These are phyloP conservation scores for Poliocrania exsul DNA, from an alignment of 2,797 vertebrate genomes.

Conservation along the genomic window DNA sequence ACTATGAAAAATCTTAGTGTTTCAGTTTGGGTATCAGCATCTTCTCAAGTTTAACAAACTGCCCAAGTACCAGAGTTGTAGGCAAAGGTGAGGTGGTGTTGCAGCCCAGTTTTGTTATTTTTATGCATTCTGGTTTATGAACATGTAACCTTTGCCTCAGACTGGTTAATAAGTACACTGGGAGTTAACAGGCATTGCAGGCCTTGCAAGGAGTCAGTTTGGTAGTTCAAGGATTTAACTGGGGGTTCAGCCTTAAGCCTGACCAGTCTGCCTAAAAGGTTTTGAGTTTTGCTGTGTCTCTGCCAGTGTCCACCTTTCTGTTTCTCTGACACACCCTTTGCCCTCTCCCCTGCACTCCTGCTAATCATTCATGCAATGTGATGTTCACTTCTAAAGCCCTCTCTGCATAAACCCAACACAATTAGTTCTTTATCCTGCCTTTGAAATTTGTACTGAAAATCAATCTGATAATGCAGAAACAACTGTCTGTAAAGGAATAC, in stretches of 20 bases:
- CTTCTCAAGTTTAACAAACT: not conserved
- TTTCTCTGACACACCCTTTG: not conserved
- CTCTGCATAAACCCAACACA: not conserved
- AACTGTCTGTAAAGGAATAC: not conserved
- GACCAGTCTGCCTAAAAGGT: not conserved
- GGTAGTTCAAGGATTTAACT: not conserved
- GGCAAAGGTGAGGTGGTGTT: not conserved
- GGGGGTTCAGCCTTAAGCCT: not conserved
- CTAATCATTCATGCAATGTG: not conserved
- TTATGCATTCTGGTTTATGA: not conserved
- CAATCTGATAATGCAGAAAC: not conserved
- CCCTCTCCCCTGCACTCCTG: not conserved
- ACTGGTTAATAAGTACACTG: conserved; percentile 27
- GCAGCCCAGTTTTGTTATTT: not conserved
- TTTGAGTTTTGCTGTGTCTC: not conserved
- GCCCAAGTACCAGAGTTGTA: not conserved
- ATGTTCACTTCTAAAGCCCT: not conserved
- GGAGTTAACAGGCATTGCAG: not conserved
- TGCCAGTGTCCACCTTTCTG: not conserved
- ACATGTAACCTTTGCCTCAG: conserved; percentile 6
- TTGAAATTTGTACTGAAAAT: not conserved
- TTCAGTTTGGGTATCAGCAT: not conserved
- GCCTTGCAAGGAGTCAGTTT: not conserved
- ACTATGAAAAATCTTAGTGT: not conserved
- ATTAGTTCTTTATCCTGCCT: not conserved